These are phyloP conservation scores for Ctenosaura bakeri DNA, from an alignment of 2,797 vertebrate species.

Conservation along the genomic window DNA sequence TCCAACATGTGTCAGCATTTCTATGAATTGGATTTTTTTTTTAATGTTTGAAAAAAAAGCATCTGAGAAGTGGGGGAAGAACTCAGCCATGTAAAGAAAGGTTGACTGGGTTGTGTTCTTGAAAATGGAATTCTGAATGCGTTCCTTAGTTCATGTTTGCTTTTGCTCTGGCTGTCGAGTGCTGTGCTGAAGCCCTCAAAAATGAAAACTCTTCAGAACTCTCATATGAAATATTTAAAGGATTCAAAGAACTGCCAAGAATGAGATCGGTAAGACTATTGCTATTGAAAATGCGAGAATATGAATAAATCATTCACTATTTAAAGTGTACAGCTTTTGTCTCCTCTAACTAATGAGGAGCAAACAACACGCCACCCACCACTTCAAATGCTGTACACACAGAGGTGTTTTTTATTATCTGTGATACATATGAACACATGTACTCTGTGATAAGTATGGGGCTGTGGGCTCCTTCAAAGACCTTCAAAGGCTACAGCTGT, in stretches of 20 bases:
- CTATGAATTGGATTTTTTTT: not conserved
- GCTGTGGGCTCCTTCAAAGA: constrained; percentile 67
- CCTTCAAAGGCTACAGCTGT: constrained; percentile 61
- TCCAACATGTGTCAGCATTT: not conserved
- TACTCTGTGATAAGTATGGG: constrained; percentile 55
- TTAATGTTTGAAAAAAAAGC: not conserved
- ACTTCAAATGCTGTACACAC: not conserved
- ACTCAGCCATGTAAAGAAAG: not conserved
- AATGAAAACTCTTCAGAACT: not conserved
- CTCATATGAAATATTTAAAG: constrained; percentile 23
- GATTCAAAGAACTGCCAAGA: constrained; percentile 44
- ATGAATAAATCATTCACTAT: constrained; percentile 69
- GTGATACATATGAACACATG: constrained; percentile 36
- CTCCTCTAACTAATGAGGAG: constrained; percentile 66
- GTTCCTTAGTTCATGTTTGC: not conserved
- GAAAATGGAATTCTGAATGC: fast-evolving
- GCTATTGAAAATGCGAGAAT: constrained; percentile 54
- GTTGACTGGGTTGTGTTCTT: not conserved
- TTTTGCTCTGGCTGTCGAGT: not conserved
- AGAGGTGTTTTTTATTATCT: constrained; percentile 51
- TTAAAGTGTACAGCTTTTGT: constrained; percentile 60
- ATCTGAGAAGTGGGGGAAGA: not conserved
- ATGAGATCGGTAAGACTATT: not conserved
- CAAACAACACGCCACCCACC: not conserved
- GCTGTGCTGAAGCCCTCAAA: not conserved